A percentile compares a stretch with the other conserved stretches of the same genome.
phyloP scores from a whole-genome alignment of 2,113 vertebrate species.

The Tenrec ecaudatus region DNA sequence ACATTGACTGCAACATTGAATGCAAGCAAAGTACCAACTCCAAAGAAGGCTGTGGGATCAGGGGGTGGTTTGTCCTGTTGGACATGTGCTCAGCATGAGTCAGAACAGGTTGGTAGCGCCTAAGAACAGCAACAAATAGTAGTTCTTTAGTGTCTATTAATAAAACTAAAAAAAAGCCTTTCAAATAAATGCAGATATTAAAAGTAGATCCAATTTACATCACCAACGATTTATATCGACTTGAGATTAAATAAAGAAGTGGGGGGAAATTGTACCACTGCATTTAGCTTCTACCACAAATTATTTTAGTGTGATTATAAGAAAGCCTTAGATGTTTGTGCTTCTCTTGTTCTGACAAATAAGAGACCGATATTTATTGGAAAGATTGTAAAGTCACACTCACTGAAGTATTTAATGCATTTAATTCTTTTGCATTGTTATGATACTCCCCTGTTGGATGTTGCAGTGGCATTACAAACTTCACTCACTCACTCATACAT shows the following conservation, averaged over 20 bases:
- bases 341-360: not conserved
- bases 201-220: conserved; percentile 7
- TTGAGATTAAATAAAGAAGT: not conserved
- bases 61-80: too few relatives aligned
- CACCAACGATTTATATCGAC: not conserved
- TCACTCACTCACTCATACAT: too few relatives aligned
- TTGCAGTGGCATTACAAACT: not conserved
- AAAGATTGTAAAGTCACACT: not conserved
- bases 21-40: too few relatives aligned
- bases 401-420: not conserved
- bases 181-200: not conserved
- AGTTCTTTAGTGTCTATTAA: not conserved
- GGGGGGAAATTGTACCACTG: not conserved
- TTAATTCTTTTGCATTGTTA: not conserved
- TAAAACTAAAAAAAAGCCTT: not conserved
- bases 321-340: not conserved
- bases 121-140: too few relatives aligned
- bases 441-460: not conserved
- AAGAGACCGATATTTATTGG: not conserved
- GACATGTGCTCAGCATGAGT: too few relatives aligned
- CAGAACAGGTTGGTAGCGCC: too few relatives aligned
- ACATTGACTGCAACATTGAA: too few relatives aligned
- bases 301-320: not conserved
- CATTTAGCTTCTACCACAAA: not conserved
- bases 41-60: too few relatives aligned